phyloP scores from a whole-genome alignment of 2,113 vertebrate species.

The Pelvicachromis taeniatus region DNA sequence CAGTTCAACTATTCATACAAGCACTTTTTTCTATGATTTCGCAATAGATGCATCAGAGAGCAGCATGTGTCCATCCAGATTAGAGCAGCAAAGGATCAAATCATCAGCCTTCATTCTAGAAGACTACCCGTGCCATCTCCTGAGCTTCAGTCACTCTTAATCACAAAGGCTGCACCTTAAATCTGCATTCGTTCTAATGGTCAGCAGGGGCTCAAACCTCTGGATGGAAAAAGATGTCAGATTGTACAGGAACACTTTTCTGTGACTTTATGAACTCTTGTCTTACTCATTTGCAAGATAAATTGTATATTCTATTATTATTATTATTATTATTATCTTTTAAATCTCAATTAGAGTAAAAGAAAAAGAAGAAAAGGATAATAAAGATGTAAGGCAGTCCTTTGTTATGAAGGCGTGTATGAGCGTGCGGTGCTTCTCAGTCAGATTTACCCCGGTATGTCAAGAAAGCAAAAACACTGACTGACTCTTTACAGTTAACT shows the following conservation, averaged over 20 bases:
- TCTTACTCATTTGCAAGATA: neutral
- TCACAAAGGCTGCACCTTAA: neutral
- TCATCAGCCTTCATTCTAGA: neutral
- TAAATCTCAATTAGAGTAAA: neutral
- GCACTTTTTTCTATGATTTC: neutral
- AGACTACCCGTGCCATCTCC: neutral
- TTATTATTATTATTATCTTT: too few relatives aligned
- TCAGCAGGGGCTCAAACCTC: neutral
- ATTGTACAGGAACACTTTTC: neutral
- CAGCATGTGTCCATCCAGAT: neutral
- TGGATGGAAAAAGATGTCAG: neutral
- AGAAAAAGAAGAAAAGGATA: too few relatives aligned
- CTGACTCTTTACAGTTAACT: neutral
- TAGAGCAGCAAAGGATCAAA: neutral
- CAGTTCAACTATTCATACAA: fast-evolving
- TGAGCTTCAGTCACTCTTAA: fast-evolving
- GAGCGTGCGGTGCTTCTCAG: neutral
- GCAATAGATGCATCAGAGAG: neutral
- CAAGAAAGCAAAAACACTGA: neutral
- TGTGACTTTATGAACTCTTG: neutral
- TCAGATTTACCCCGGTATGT: neutral
- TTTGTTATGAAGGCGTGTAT: too few relatives aligned
- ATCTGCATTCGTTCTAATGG: neutral
- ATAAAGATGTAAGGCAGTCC: neutral
- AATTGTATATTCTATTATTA: neutral